Base-by-base conservation (phyloP, 1,140 invertebrate genomes). In the Aphis craccivora region DNA sequence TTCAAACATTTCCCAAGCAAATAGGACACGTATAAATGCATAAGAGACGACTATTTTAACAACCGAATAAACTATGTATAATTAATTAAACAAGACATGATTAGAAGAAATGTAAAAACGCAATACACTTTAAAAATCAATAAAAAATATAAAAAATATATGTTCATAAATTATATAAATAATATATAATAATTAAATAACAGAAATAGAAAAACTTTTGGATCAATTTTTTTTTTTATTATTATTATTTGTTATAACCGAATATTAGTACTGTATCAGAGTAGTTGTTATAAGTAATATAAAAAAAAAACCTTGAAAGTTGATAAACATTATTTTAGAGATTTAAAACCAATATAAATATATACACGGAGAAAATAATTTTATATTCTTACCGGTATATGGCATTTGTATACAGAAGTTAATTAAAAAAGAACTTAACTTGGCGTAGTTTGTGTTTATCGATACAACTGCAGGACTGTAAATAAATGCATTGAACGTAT, bases 371-470 rank as follows among this genome's bases (percentile, higher is more conserved):
- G 84, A 45, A 86, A 45, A 86, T 45, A 86, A 86, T 45, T 45
- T n/a, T 45, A 86, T 14, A 86, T 45, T 86, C 84, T 86, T n/a
- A 45, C 37, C 4, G 84, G 23, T 43, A 86, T 30, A 84, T 84
- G 43, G 37, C 40, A 20, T 45, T 45, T 89, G 30, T 40, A 14
- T 89, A 53, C 22, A 89, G 35, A 89, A 89, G 87, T 89, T 89
- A 89, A 89, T 89, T 89, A 53, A 89, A 89, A 89, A 53, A 53
- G 51, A 89, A 89, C 48, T 20, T 45, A 89, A 89, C 48, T 20
- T 45, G 6, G 87, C 35, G 87, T 53, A 89, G 35, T n/a, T 48
- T 20, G 87, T 35, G 87, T 89, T 51, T 53, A 89, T 37, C 35
- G 23, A n/a, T 84, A 48, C 43, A 87, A 45, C 35, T 3, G 23